Evolutionary conservation across 2,888 invertebrate species (phyloP).

Genomic region (Catocala nupta): DNA sequence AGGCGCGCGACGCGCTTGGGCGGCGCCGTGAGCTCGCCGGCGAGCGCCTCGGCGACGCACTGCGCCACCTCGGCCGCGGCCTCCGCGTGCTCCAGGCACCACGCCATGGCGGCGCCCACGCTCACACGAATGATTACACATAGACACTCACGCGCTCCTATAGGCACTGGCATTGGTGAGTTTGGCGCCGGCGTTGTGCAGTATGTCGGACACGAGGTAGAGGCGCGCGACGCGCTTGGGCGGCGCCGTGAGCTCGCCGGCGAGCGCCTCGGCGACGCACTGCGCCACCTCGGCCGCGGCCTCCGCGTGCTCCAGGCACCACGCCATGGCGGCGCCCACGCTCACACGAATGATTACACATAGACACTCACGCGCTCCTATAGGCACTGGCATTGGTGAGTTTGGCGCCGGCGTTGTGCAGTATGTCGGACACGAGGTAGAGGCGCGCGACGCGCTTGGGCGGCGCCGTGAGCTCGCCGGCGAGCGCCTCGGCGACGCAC

Average conservation of each 20-base stretch:
- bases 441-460: constrained; percentile 96
- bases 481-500: constrained; percentile 95
- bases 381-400: constrained; percentile 98
- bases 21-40: constrained; percentile 92
- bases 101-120: constrained; percentile 99
- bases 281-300: constrained; percentile 98
- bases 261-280: constrained; percentile 95
- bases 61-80: constrained; percentile 98
- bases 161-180: constrained; percentile 98
- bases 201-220: constrained; percentile 98
- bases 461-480: constrained; percentile 92
- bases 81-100: constrained; percentile 99
- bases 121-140: constrained; percentile 85
- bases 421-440: constrained; percentile 98
- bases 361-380: constrained; percentile 91
- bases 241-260: constrained; percentile 92
- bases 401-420: constrained; percentile 98
- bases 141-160: constrained; percentile 91
- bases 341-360: constrained; percentile 85
- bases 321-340: constrained; percentile 99
- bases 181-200: constrained; percentile 98
- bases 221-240: constrained; percentile 96
- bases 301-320: constrained; percentile 99
- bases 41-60: constrained; percentile 95
- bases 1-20: constrained; percentile 96